phyloP scores from a whole-genome alignment of 2,797 vertebrate species.

The Champsocephalus gunnari region DNA sequence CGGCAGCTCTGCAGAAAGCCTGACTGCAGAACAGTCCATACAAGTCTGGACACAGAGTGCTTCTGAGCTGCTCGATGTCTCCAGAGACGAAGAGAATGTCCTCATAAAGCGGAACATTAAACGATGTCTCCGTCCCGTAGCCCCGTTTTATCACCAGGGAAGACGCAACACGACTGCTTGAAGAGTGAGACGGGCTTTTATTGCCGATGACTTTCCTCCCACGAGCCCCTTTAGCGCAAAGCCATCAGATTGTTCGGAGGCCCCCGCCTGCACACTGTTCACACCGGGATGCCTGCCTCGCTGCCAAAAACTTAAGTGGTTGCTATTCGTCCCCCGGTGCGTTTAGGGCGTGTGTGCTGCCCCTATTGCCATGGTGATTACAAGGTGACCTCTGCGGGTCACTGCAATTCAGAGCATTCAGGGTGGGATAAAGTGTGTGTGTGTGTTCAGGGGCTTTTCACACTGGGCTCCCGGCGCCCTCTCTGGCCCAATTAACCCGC shows the following conservation, averaged over 20 bases:
- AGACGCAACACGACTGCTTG: slow-evolving; percentile 42
- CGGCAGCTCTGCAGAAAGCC: slow-evolving; percentile 19
- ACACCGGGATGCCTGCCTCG: slow-evolving; percentile 56
- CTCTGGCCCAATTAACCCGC: slow-evolving; percentile 80
- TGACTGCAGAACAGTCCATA: slow-evolving; percentile 37
- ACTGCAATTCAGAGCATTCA: slow-evolving; percentile 72
- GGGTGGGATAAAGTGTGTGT: slow-evolving; percentile 55
- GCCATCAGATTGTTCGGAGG: slow-evolving; percentile 65
- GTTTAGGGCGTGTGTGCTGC: slow-evolving; percentile 52
- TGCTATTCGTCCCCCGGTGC: slow-evolving; percentile 64
- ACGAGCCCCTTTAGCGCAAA: slow-evolving; percentile 64
- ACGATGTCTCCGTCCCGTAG: slow-evolving; percentile 26
- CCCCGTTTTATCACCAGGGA: slow-evolving; percentile 39
- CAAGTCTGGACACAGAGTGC: slow-evolving; percentile 32
- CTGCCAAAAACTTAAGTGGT: slow-evolving; percentile 78
- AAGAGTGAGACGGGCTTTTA: slow-evolving; percentile 50
- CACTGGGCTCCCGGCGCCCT: slow-evolving; percentile 58
- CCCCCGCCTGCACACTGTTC: slow-evolving; percentile 75
- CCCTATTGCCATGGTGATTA: slow-evolving; percentile 82
- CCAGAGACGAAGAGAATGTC: slow-evolving; percentile 45
- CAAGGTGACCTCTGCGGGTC: slow-evolving; percentile 67
- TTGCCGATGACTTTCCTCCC: slow-evolving; percentile 66
- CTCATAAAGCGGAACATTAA: slow-evolving; percentile 61
- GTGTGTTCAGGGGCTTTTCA: slow-evolving; percentile 42
- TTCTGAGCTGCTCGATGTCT: slow-evolving; percentile 27